Conservation (phyloP, 2,888 invertebrate species). For the Agriopis marginaria region DNA sequence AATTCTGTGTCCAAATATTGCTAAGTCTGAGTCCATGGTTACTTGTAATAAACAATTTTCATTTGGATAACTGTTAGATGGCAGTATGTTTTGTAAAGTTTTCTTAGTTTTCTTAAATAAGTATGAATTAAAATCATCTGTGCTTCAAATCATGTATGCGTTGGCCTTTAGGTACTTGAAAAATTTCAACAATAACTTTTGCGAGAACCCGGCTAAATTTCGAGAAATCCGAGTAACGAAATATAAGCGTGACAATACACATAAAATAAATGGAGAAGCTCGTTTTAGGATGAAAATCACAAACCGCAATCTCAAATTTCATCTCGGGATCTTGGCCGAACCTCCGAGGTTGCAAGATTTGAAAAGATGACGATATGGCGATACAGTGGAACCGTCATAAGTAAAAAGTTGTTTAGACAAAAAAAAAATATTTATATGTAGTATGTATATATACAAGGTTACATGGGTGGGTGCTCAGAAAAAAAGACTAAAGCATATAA, state of each 20-base stretch:
- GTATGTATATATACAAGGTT: too few species aligned
- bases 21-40: too few species aligned
- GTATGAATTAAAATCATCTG: too few species aligned
- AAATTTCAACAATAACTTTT: conserved; percentile 15
- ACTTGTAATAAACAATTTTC: too few species aligned
- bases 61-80: too few species aligned
- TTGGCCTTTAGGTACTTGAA: neutral
- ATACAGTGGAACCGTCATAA: conserved; percentile 16
- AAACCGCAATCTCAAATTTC: conserved; percentile 42
- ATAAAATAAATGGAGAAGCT: conserved; percentile 37
- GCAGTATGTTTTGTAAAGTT: too few species aligned
- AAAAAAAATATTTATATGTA: too few species aligned
- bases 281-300: conserved; percentile 38
- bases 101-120: too few species aligned
- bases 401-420: neutral
- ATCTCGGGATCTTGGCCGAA: conserved; percentile 32
- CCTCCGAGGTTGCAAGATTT: conserved; percentile 20
- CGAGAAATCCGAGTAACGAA: conserved; percentile 32
- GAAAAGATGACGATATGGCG: conserved; percentile 19
- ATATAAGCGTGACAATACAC: conserved; percentile 30
- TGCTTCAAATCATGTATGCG: too few species aligned
- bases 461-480: too few species aligned
- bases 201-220: conserved; percentile 15
- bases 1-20: too few species aligned
- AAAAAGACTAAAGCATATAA: too few species aligned